Conservation (phyloP, 1,140 invertebrate genomes). For the Hylaeus volcanicus region DNA sequence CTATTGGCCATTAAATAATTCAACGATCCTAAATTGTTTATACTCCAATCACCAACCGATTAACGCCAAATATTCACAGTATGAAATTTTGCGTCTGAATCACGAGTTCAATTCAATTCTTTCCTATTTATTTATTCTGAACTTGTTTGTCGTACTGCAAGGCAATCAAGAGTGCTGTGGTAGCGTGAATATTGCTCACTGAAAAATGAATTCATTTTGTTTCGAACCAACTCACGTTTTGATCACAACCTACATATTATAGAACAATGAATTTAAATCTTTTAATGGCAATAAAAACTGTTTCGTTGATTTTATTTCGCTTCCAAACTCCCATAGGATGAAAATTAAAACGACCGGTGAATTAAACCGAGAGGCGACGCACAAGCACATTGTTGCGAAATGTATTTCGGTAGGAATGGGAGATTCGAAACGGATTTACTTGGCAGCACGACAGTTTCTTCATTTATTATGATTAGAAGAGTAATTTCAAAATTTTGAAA, state of each 20-base stretch:
- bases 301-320: background rate
- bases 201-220: background rate
- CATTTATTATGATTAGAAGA: too few relatives aligned
- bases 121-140: background rate
- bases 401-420: too few relatives aligned
- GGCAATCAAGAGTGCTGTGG: background rate
- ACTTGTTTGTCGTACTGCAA: background rate
- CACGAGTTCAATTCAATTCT: background rate
- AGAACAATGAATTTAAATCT: background rate
- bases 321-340: background rate
- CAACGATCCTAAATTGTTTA: background rate
- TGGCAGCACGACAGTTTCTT: too few relatives aligned
- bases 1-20: too few relatives aligned
- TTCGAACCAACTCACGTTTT: background rate
- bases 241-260: too few relatives aligned
- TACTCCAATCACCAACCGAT: background rate
- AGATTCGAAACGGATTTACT: too few relatives aligned
- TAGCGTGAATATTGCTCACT: background rate
- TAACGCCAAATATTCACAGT: background rate
- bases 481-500: background rate
- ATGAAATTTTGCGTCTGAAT: background rate
- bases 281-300: constrained; percentile 1
- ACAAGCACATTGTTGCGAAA: too few relatives aligned
- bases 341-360: background rate
- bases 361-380: background rate